Evolutionary conservation across 2,113 vertebrate species (phyloP).

Genomic region (Benitochromis conjunctus): DNA sequence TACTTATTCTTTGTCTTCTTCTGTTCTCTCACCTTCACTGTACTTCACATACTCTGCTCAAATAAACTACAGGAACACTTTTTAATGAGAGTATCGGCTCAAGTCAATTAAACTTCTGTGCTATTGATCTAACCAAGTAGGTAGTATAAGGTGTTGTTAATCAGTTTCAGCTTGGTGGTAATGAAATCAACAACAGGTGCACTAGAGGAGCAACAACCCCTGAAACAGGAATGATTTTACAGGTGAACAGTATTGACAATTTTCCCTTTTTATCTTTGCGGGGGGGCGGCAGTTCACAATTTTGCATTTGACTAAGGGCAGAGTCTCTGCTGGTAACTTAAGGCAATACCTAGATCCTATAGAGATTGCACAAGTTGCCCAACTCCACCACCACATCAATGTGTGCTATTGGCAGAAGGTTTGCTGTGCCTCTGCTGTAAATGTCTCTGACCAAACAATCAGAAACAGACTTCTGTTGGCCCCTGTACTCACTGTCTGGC

Average conservation of each 20-base stretch:
- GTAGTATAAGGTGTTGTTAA: background rate
- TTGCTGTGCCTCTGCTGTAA: background rate
- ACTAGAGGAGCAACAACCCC: background rate
- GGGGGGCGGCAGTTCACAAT: background rate
- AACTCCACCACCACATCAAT: background rate
- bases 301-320: background rate
- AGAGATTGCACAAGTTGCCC: background rate
- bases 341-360: background rate
- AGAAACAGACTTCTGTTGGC: background rate
- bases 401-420: background rate
- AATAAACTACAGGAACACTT: background rate
- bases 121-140: background rate
- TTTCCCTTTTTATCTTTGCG: background rate
- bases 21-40: background rate
- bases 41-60: background rate
- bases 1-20: background rate
- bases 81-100: background rate
- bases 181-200: background rate
- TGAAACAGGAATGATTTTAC: background rate
- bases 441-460: background rate
- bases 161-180: background rate
- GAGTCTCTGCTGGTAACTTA: background rate
- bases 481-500: background rate
- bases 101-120: background rate
- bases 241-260: background rate